Percentiles rank a stretch among this genome's conserved stretches.
phyloP scores from a whole-genome alignment of 2,113 vertebrate genomes.

The Semicossyphus pulcher region DNA sequence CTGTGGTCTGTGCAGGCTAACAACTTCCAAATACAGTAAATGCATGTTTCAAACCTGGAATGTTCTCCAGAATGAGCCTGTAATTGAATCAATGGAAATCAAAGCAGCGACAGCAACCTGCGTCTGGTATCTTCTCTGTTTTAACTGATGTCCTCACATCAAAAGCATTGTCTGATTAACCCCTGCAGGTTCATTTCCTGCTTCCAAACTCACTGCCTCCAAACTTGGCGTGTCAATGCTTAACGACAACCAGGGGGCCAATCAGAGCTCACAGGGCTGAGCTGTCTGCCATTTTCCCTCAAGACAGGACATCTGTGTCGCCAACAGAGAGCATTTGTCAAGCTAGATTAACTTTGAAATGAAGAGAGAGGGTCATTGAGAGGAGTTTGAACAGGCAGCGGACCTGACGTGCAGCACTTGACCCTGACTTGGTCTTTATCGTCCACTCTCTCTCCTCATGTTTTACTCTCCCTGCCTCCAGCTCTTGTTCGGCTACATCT shows the following conservation, averaged over 20 bases:
- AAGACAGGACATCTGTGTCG: constrained; percentile 38
- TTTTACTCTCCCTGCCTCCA: no score
- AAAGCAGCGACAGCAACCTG: no score
- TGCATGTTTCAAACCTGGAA: no score
- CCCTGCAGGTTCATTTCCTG: background rate
- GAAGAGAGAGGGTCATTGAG: background rate
- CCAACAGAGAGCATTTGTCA: constrained; percentile 38
- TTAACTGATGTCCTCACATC: background rate
- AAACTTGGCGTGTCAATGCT: background rate
- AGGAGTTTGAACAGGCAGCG: background rate
- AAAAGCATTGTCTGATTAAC: background rate
- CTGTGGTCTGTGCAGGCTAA: no score
- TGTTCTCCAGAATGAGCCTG: no score
- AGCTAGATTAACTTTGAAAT: constrained; percentile 25
- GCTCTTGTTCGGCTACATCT: no score
- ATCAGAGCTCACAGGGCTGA: constrained; percentile 3
- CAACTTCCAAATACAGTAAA: no score
- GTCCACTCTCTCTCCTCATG: background rate
- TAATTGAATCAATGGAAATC: no score
- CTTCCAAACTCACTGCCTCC: background rate
- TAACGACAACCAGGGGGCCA: background rate
- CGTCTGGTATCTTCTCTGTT: background rate
- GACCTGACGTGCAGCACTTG: background rate
- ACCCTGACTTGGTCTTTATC: background rate
- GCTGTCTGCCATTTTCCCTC: constrained; percentile 28